These are phyloP conservation scores for Anoncus sp. DNA, from an alignment of 2,888 invertebrate species.

Conservation along the genomic window DNA sequence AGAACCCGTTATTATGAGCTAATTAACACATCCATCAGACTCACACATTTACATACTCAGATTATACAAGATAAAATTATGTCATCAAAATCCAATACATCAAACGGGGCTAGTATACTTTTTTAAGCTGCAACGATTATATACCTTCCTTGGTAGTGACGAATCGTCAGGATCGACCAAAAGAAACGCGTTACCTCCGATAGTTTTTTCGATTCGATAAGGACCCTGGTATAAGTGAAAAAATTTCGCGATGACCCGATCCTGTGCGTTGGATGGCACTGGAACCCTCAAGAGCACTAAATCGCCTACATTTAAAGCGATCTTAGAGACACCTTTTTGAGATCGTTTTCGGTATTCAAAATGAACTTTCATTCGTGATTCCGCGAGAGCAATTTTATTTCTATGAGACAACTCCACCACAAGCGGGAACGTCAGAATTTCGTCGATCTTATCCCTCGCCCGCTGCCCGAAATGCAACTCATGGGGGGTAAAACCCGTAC, in stretches of 20 bases:
- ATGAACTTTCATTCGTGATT: neutral
- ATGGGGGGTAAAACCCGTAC: constrained; percentile 25
- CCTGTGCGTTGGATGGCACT: constrained; percentile 14
- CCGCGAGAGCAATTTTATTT: too few species aligned
- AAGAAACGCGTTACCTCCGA: constrained; percentile 27
- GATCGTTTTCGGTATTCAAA: constrained; percentile 2
- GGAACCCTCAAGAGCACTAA: constrained; percentile 31
- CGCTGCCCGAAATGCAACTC: constrained; percentile 34
- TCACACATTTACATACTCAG: too few species aligned
- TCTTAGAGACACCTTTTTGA: neutral
- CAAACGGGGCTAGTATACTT: too few species aligned
- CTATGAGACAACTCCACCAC: constrained; percentile 23
- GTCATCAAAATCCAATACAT: too few species aligned
- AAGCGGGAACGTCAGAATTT: too few species aligned
- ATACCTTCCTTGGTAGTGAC: constrained; percentile 12
- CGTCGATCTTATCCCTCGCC: constrained; percentile 12
- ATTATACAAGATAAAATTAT: too few species aligned
- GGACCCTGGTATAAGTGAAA: constrained; percentile 38
- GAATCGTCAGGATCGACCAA: neutral
- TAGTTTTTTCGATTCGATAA: constrained; percentile 4
- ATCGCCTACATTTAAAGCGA: neutral
- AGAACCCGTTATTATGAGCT: too few species aligned
- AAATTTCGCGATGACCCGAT: constrained; percentile 21
- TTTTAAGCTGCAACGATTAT: constrained; percentile 27
- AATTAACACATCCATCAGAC: too few species aligned